These are phyloP conservation scores for Macrophya alboannulata DNA, from an alignment of 2,888 invertebrate species.

Conservation along the genomic window DNA sequence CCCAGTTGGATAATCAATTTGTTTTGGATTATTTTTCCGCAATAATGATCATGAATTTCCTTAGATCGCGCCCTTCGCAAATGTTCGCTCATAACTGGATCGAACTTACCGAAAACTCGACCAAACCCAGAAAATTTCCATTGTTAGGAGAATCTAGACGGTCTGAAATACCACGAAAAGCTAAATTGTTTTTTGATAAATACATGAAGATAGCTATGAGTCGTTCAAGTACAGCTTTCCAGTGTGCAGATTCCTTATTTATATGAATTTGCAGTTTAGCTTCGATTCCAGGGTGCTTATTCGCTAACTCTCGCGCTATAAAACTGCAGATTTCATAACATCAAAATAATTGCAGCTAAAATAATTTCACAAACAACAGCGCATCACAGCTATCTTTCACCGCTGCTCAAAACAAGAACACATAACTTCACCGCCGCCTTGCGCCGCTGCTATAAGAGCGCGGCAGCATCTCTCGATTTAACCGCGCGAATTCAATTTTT, in stretches of 20 bases:
- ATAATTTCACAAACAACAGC: too few species aligned
- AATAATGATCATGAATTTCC: slow-evolving; percentile 57
- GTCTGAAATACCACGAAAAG: slow-evolving; percentile 61
- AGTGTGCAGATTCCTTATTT: slow-evolving; percentile 59
- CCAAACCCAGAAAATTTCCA: slow-evolving; percentile 62
- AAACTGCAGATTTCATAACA: too few species aligned
- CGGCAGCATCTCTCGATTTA: too few species aligned
- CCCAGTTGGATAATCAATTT: slow-evolving; percentile 55
- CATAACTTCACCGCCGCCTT: too few species aligned
- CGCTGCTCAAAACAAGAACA: too few species aligned
- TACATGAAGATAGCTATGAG: slow-evolving; percentile 59
- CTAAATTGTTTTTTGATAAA: slow-evolving; percentile 60
- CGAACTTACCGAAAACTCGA: slow-evolving; percentile 58
- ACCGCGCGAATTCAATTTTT: too few species aligned
- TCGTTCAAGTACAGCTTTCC: slow-evolving; percentile 60
- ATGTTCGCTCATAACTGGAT: slow-evolving; percentile 59
- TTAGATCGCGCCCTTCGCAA: slow-evolving; percentile 50
- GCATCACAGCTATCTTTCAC: too few species aligned
- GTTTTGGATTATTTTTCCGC: slow-evolving; percentile 57
- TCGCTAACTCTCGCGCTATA: too few species aligned
- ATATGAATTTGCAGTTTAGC: slow-evolving; percentile 55
- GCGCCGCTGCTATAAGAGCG: too few species aligned
- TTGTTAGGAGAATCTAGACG: slow-evolving; percentile 59
- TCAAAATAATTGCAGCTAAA: too few species aligned
- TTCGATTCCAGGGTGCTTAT: too few species aligned